Conservation (phyloP, 2,888 invertebrate species). For the Acanthosepion pharaonis region DNA sequence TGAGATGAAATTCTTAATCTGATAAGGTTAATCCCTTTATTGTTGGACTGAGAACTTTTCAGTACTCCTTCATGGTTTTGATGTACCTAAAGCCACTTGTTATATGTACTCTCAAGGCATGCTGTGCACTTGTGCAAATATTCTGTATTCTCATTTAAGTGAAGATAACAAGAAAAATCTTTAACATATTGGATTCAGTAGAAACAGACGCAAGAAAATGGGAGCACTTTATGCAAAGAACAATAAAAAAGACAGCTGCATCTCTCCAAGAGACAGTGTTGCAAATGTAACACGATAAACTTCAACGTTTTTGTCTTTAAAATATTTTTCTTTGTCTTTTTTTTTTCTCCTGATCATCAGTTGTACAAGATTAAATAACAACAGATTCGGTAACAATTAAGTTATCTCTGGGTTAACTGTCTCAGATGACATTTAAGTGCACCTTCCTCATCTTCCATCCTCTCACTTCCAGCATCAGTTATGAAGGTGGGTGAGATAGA, state of each 20-base stretch:
- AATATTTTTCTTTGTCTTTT: neutral
- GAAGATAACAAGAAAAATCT: neutral
- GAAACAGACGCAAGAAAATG: neutral
- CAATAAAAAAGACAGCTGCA: neutral
- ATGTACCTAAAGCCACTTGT: neutral
- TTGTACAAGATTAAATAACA: neutral
- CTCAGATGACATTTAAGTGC: slow-evolving; percentile 1
- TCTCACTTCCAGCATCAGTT: neutral
- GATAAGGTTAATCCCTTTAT: too few species aligned
- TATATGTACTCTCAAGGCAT: neutral
- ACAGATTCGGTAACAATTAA: slow-evolving; percentile 33
- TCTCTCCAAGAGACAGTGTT: neutral
- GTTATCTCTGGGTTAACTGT: neutral
- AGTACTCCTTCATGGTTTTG: neutral
- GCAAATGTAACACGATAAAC: neutral
- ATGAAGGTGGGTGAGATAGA: neutral
- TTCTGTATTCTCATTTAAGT: neutral
- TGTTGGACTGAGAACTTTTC: neutral
- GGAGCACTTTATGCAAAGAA: neutral
- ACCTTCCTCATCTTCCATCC: neutral
- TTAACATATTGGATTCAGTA: neutral
- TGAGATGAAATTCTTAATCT: too few species aligned
- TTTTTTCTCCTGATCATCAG: neutral
- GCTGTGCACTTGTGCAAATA: neutral
- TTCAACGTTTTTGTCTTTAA: neutral